These are phyloP conservation scores for Pithys albifrons DNA, from an alignment of 2,113 vertebrate genomes.

Conservation along the genomic window DNA sequence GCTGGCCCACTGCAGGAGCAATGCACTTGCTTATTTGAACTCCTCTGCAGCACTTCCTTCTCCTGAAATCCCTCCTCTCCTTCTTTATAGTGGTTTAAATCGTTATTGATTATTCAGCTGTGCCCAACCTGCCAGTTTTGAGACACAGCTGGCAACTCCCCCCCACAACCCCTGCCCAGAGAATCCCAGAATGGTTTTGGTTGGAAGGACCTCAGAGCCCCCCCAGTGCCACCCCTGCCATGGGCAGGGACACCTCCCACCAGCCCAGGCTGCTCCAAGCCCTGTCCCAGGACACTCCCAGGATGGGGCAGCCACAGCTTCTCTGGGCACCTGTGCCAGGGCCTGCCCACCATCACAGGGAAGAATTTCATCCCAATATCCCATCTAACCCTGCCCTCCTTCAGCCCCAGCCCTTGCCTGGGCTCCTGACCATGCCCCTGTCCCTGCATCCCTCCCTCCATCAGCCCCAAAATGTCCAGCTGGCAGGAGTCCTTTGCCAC, in stretches of 20 bases:
- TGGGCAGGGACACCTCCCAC: background rate
- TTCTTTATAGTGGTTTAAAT: background rate
- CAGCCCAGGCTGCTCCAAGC: background rate
- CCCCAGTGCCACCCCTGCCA: accelerated
- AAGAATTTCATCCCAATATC: background rate
- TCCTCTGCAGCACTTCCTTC: background rate
- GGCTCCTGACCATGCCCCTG: background rate
- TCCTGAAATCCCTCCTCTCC: background rate
- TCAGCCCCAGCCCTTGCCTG: background rate
- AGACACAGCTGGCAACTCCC: background rate
- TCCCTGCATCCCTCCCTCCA: background rate
- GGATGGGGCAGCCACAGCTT: background rate
- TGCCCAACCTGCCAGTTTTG: accelerated
- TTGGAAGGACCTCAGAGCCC: background rate
- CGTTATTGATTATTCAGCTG: no score
- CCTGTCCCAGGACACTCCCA: background rate
- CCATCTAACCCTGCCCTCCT: background rate
- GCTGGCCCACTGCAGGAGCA: background rate
- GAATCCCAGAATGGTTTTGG: no score
- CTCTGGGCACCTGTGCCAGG: background rate
- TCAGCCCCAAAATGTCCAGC: no score
- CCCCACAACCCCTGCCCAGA: background rate
- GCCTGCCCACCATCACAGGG: background rate
- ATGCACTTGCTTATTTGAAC: background rate
- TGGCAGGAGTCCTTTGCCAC: background rate